These are phyloP conservation scores for Choloepus didactylus DNA, from an alignment of 2,797 vertebrate genomes.

Conservation along the genomic window DNA sequence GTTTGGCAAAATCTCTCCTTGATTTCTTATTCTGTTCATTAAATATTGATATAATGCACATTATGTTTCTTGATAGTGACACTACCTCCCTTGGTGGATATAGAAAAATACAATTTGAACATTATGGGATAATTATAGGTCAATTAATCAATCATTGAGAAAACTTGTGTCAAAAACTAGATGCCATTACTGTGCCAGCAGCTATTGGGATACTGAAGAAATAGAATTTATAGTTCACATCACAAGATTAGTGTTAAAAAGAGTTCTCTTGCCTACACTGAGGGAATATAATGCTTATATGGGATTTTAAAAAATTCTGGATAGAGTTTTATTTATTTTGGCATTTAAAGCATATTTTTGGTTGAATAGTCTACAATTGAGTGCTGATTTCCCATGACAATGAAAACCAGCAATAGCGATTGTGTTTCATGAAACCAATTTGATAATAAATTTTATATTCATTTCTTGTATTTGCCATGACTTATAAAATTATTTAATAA, in stretches of 20 bases:
- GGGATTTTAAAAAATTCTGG: not conserved
- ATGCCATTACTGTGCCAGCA: not conserved
- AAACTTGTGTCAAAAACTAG: not conserved
- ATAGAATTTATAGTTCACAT: not conserved
- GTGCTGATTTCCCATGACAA: not conserved
- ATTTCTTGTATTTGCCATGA: constrained; percentile 31
- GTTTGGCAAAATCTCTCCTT: not conserved
- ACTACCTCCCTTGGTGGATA: not conserved
- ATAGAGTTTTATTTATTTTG: constrained; percentile 57
- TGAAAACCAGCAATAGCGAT: constrained; percentile 3
- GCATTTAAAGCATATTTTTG: not conserved
- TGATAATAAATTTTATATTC: constrained; percentile 1
- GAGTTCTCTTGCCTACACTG: not conserved
- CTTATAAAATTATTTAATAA: constrained; percentile 59
- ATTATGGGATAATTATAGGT: not conserved
- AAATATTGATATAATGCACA: not conserved
- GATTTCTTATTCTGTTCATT: not conserved
- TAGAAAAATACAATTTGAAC: constrained; percentile 17
- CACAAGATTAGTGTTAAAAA: constrained; percentile 37
- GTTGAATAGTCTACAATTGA: not conserved
- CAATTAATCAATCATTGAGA: not conserved
- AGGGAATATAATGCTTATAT: not conserved
- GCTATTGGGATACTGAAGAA: not conserved
- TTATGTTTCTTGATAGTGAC: not conserved
- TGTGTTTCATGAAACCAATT: constrained; percentile 23